Evolutionary conservation across 2,797 vertebrate species (phyloP).

Genomic region (Ciconia nigra): DNA sequence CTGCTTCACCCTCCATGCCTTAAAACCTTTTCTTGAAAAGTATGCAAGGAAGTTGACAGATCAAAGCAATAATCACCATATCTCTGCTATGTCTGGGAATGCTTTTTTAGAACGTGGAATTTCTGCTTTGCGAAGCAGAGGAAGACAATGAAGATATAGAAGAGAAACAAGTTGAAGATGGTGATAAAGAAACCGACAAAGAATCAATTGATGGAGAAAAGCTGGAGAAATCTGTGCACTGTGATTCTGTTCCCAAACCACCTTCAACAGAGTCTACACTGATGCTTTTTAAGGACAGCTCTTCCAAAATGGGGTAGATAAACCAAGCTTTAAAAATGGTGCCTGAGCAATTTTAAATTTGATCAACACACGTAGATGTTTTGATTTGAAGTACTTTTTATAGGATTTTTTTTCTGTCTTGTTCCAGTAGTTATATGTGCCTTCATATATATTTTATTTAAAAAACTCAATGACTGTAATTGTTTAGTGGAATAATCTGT

Average conservation of each 20-base stretch:
- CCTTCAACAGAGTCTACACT: constrained; percentile 84
- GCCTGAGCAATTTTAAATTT: neutral
- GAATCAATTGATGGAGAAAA: constrained; percentile 68
- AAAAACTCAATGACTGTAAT: neutral
- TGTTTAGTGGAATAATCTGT: neutral
- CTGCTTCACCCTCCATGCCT: neutral
- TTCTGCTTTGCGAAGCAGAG: constrained; percentile 78
- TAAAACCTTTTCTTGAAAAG: neutral
- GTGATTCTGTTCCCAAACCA: constrained; percentile 70
- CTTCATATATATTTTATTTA: neutral
- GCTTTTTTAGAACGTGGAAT: constrained; percentile 78
- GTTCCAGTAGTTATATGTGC: neutral
- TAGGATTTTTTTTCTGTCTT: neutral
- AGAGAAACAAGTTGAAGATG: constrained; percentile 39
- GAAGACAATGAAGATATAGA: constrained; percentile 71
- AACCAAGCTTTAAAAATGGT: neutral
- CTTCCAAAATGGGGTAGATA: constrained; percentile 87
- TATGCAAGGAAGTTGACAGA: neutral
- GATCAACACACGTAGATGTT: neutral
- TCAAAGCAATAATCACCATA: neutral
- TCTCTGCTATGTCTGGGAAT: neutral
- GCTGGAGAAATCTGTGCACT: constrained; percentile 44
- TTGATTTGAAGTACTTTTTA: neutral
- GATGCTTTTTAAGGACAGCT: constrained; percentile 91
- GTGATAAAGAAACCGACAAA: constrained; percentile 71